These are phyloP conservation scores for Isichthys henryi DNA, from an alignment of 2,113 vertebrate genomes.

Conservation along the genomic window DNA sequence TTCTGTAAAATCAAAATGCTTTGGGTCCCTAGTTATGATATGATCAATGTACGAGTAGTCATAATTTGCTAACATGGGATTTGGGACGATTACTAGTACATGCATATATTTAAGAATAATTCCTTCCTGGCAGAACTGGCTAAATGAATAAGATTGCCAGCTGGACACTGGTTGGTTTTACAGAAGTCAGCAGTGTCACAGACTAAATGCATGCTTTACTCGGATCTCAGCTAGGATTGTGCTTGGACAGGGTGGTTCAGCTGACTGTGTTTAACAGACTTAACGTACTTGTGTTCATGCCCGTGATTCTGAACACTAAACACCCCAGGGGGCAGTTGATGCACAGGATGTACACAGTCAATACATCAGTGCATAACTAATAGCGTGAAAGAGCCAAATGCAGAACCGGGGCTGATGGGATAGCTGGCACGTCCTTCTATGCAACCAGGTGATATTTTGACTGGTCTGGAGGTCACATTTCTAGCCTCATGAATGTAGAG, in stretches of 20 bases:
- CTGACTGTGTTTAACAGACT: neutral
- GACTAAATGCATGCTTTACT: neutral
- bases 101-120: neutral
- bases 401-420: neutral
- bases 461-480: neutral
- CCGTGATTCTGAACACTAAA: neutral
- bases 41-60: neutral
- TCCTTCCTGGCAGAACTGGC: neutral
- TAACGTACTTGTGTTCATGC: neutral
- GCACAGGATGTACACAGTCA: neutral
- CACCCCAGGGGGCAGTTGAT: neutral
- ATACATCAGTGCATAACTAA: neutral
- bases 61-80: neutral
- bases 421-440: neutral
- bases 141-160: neutral
- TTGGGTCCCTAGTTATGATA: neutral
- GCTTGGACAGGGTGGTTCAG: neutral
- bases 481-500: neutral
- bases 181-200: neutral
- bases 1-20: neutral
- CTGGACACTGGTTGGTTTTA: neutral
- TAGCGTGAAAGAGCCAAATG: neutral
- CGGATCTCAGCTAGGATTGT: neutral
- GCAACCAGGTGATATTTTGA: neutral
- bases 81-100: neutral